Evolutionary conservation across 2,113 vertebrate genomes (phyloP).

Genomic region (Hirundichthys speculiger): DNA sequence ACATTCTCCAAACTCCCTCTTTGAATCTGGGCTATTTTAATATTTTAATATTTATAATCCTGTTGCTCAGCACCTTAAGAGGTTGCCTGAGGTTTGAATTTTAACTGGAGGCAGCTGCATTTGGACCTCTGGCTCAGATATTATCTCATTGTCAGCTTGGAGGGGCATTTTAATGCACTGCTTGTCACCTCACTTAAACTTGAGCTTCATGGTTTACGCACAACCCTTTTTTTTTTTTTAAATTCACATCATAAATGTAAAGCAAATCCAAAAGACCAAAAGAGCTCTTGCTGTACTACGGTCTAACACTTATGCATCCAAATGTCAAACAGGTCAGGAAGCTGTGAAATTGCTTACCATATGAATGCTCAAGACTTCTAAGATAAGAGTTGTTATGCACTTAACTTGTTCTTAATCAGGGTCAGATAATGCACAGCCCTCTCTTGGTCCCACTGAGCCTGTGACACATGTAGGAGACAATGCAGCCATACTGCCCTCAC

Average conservation of each 20-base stretch:
- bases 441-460: constrained; percentile 38
- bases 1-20: background rate
- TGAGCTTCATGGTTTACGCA: constrained; percentile 62
- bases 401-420: constrained; percentile 56
- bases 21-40: constrained; percentile 40
- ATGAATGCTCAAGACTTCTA: constrained; percentile 8
- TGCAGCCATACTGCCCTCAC: constrained; percentile 57
- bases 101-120: constrained; percentile 29
- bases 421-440: constrained; percentile 50
- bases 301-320: constrained; percentile 38
- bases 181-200: constrained; percentile 53
- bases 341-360: constrained; percentile 40
- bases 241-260: constrained; percentile 57
- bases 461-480: constrained; percentile 64
- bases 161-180: constrained; percentile 22
- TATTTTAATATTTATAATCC: constrained; percentile 45
- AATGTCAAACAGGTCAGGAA: constrained; percentile 34
- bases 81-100: constrained; percentile 28
- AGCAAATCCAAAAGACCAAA: constrained; percentile 39
- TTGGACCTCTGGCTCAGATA: constrained; percentile 32
- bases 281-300: constrained; percentile 17
- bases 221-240: constrained; percentile 40
- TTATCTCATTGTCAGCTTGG: constrained; percentile 33
- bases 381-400: constrained; percentile 34
- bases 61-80: constrained; percentile 39